Percentiles rank a stretch among this genome's conserved stretches.
Evolutionary conservation across 2,888 invertebrate species (phyloP).

Genomic region (Eledone cirrhosa): DNA sequence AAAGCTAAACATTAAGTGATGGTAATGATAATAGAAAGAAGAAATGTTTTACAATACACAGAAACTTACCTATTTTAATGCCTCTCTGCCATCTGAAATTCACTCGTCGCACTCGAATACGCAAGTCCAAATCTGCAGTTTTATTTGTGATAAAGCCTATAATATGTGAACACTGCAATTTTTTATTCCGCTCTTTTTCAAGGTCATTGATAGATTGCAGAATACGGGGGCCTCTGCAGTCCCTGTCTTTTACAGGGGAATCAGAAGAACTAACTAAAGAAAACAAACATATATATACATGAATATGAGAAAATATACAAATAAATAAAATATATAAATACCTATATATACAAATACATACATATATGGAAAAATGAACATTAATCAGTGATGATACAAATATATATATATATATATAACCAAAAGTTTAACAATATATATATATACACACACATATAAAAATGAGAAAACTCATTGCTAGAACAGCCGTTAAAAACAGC

Average conservation of each 20-base stretch:
- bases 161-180: constrained; percentile 71
- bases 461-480: no score
- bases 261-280: constrained; percentile 36
- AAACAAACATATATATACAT: background rate
- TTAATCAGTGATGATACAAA: no score
- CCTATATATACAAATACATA: no score
- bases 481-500: no score
- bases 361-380: no score
- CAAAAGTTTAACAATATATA: no score
- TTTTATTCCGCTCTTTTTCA: constrained; percentile 75
- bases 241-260: constrained; percentile 33
- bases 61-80: constrained; percentile 76
- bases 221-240: constrained; percentile 32
- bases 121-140: constrained; percentile 73
- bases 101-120: constrained; percentile 80
- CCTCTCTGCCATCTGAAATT: constrained; percentile 95
- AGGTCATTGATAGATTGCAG: constrained; percentile 71
- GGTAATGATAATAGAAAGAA: no score
- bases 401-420: no score
- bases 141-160: constrained; percentile 75
- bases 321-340: no score
- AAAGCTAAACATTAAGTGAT: no score
- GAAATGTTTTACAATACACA: no score
- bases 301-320: background rate
- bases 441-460: no score